These are phyloP conservation scores for Mesorhabditis sp. DNA, from an alignment of 2,888 invertebrate species.

Conservation along the genomic window DNA sequence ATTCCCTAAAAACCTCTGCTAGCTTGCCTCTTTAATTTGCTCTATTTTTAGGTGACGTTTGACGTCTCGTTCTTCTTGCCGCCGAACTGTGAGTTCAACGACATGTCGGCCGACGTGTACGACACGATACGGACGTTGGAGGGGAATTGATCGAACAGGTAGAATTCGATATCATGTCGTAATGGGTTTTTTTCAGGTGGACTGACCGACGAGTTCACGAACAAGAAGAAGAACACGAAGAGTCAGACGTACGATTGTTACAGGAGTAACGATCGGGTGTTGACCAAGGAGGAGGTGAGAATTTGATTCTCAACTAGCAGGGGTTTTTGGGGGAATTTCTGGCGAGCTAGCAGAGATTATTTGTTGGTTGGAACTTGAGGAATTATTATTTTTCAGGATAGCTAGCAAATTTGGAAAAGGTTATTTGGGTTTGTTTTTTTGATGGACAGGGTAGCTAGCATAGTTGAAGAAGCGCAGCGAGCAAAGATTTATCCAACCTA, in stretches of 20 bases:
- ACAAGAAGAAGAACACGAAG: slow-evolving; percentile 76
- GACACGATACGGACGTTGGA: slow-evolving; percentile 83
- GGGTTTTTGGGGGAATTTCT: too few species aligned
- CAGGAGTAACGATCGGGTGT: slow-evolving; percentile 82
- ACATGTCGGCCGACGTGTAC: slow-evolving; percentile 66
- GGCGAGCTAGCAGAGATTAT: too few species aligned
- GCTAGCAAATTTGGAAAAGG: neutral
- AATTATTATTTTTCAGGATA: too few species aligned
- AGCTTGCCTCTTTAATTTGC: neutral
- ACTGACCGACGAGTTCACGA: slow-evolving; percentile 75
- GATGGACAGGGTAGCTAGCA: too few species aligned
- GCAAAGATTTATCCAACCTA: too few species aligned
- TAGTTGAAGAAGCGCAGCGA: too few species aligned
- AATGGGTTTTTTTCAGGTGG: slow-evolving; percentile 28
- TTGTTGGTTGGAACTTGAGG: too few species aligned
- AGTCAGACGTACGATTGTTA: slow-evolving; percentile 92
- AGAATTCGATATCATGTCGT: slow-evolving; percentile 42
- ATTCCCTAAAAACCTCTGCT: too few species aligned
- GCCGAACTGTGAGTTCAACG: slow-evolving; percentile 27
- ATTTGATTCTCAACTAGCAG: too few species aligned
- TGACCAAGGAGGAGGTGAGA: slow-evolving; percentile 80
- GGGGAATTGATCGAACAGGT: slow-evolving; percentile 93
- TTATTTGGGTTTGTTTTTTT: neutral
- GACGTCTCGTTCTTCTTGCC: slow-evolving; percentile 97
- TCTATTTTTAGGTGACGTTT: slow-evolving; percentile 45